A percentile compares a stretch with the other conserved stretches of the same genome.
These are phyloP conservation scores for Poeciliopsis turrubarensis DNA, from an alignment of 2,113 vertebrate species.

Conservation along the genomic window DNA sequence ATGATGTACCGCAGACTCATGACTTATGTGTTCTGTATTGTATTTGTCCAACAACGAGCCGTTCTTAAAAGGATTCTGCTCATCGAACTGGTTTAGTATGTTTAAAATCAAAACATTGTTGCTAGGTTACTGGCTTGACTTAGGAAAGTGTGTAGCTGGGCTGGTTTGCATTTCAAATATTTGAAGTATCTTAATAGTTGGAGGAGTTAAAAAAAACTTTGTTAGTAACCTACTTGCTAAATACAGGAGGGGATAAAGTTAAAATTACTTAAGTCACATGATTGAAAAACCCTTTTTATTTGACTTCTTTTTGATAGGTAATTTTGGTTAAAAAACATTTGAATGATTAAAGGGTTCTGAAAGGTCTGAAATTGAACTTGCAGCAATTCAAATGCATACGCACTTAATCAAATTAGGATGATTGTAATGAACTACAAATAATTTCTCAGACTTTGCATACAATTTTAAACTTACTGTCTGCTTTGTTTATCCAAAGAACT, in stretches of 20 bases:
- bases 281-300: neutral
- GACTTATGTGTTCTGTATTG: too few species aligned
- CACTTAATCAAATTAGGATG: neutral
- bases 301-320: neutral
- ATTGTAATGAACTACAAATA: neutral
- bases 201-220: too few species aligned
- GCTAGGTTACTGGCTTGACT: too few species aligned
- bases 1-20: too few species aligned
- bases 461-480: neutral
- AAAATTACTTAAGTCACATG: too few species aligned
- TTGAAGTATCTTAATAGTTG: neutral
- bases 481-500: constrained; percentile 47
- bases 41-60: neutral
- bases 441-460: neutral
- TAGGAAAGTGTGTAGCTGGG: neutral
- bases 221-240: too few species aligned
- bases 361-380: neutral
- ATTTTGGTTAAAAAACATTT: too few species aligned
- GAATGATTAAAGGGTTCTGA: too few species aligned
- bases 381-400: neutral
- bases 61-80: neutral
- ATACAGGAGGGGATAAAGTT: too few species aligned
- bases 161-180: neutral
- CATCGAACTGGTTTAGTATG: neutral
- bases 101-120: neutral